A percentile compares a stretch with the other conserved stretches of the same genome.
These are phyloP conservation scores for Colistium nudipinnis DNA, from an alignment of 2,113 vertebrate species.

Conservation along the genomic window DNA sequence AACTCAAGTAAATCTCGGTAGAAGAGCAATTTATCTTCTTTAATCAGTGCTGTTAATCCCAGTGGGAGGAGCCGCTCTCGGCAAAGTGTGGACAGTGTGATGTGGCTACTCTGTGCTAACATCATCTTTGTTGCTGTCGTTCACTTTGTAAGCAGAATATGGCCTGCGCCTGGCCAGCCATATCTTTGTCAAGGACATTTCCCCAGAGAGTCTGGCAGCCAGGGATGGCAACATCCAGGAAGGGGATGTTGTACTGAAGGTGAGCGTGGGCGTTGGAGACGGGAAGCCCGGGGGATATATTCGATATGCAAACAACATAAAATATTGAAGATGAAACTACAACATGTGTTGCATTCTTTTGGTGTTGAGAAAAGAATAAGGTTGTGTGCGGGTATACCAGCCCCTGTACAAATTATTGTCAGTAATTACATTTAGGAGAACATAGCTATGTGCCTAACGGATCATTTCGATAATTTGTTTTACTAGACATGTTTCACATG, in stretches of 20 bases:
- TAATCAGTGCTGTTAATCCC: conserved; percentile 70
- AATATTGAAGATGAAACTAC: conserved; percentile 4
- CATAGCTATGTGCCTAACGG: background rate
- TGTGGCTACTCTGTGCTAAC: conserved; percentile 75
- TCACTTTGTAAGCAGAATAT: conserved; percentile 90
- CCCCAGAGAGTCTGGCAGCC: conserved; percentile 97
- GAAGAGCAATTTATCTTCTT: conserved; percentile 78
- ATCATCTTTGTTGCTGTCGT: conserved; percentile 80
- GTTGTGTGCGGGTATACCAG: background rate
- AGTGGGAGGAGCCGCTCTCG: conserved; percentile 47
- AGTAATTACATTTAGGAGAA: conserved; percentile 7
- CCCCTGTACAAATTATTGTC: background rate
- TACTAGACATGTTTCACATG: background rate
- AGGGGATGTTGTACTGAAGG: conserved; percentile 98
- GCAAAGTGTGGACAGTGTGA: conserved; percentile 20
- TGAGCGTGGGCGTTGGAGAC: conserved; percentile 62
- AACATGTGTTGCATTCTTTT: conserved; percentile 1
- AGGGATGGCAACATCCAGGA: conserved; percentile 99
- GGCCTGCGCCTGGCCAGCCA: conserved; percentile 98
- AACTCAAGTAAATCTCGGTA: conserved; percentile 72
- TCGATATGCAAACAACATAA: conserved; percentile 3
- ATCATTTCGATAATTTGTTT: background rate
- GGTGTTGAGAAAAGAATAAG: background rate
- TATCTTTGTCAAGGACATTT: conserved; percentile 99
- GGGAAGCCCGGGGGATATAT: conserved; percentile 2